A percentile compares a stretch with the other conserved stretches of the same genome.
Conservation (phyloP, 2,888 invertebrate genomes). For the Campoplex capitator region DNA sequence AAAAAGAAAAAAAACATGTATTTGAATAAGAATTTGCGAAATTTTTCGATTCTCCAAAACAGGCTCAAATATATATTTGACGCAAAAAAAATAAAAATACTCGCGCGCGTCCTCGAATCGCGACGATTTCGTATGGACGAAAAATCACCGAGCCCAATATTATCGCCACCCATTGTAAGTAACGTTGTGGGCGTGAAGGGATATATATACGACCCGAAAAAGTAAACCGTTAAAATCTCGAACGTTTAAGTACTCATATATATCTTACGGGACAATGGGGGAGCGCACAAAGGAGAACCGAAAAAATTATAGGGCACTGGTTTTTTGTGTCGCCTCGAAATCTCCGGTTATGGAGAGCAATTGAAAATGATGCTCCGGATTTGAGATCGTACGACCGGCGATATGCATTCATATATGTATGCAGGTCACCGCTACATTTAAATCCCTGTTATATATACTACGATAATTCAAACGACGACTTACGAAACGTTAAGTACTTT, state of each 20-base stretch:
- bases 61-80: not conserved
- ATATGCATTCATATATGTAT: conserved; percentile 63
- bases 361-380: conserved; percentile 45
- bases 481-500: conserved; percentile 38
- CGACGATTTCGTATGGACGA: not conserved
- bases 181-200: conserved; percentile 44
- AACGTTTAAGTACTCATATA: conserved; percentile 1
- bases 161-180: not conserved
- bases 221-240: conserved; percentile 46
- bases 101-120: not conserved
- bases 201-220: not conserved
- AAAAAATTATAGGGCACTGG: conserved; percentile 51
- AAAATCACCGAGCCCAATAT: conserved; percentile 4
- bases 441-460: conserved; percentile 48
- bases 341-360: conserved; percentile 23
- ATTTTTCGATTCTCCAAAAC: not conserved
- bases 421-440: conserved; percentile 44
- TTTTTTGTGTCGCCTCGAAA: conserved; percentile 46
- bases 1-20: not conserved
- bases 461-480: conserved; percentile 6
- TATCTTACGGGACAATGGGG: not conserved
- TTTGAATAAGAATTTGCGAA: not conserved
- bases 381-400: not conserved
- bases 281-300: not conserved
- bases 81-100: not conserved